Base-by-base conservation (phyloP, 2,113 vertebrate species). In the Petrocephalus zakoni region DNA sequence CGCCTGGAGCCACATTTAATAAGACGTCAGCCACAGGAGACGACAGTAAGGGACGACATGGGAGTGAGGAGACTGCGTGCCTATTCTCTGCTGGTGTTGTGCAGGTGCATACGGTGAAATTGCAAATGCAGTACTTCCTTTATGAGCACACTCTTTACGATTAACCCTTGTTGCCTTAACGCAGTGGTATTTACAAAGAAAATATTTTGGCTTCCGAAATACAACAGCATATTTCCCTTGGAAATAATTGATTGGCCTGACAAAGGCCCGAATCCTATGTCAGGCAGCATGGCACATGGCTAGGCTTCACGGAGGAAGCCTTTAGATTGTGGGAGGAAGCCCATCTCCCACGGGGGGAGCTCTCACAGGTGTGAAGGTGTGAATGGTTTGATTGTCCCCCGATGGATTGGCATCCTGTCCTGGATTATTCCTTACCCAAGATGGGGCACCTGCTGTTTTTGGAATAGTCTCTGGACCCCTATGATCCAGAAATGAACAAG, bases 1-100 rank as follows among this genome's bases (percentile, higher is more conserved):
- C 51, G 88, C 86, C 87, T 89, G 64, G 88, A 88, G 89, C 88
- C 88, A 87, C 58, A 34, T 86, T 88, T 91, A 88, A 83, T 87
- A 89, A 90, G 85, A 81, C 34, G 42, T 87, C 82, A 53, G 88
- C 91, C 72, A 78, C 5, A 86, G 86, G 4, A 78, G 89, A 88
- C 81, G 87, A 55, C 29, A 7, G 68, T 37, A 19, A 37, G 29
- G 85, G 86, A 91, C 55, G 82, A 92, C 68, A 37, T 4, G 34
- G 34, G 15, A 78, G 34, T 34, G 11, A 72, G 68, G 13, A 15
- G 68, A 3, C 11, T 6, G 68, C 1, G 13, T 17, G 68, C 13
- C 17, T 29, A 34, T 17, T 1, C 11, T 3, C 1, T 3, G 29
- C 13, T 3, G 25, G 29, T 29, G 29, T 34, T 17, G 29, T 17